Base-by-base conservation (phyloP, 1,140 invertebrate genomes). In the Apis mellifera region DNA sequence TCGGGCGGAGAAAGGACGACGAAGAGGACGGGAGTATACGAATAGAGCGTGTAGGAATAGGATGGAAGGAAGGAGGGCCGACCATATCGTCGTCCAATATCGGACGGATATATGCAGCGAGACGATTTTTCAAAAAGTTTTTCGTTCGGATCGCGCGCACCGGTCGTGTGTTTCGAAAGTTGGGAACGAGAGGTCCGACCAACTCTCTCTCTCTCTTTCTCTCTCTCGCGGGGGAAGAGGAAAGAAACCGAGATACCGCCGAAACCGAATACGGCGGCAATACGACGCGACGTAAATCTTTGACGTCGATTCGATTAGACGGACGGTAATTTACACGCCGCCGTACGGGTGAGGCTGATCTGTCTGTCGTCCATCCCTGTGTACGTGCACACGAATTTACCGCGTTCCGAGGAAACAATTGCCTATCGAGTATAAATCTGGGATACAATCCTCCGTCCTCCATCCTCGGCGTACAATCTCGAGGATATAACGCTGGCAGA, bases 241-340 rank as follows among this genome's bases (percentile, higher is more conserved):
- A 59, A 32, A 78, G 55, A 71, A 78, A 64, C 59, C 78, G 70
- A 78, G 72, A 66, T 87, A 89, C 83, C 83, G 84, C 82, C 71
- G 83, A 72, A 79, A 76, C 54, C 60, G 70, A 77, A 79, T 69
- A 57, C 17, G 7, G 7, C 84, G 83, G 87, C 91, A 91, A 93
- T 93, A 93, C 91, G 89, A 82, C 60, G 69, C 70, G 85, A 86
- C 83, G 90, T 93, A 93, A 93, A 93, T 93, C 92, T 90, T 81
- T 42, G 72, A 65, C 82, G 84, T 80, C 87, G 90, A 93, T 93
- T 93, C 91, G 93, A 93, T 93, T 93, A 93, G 91, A 92, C 85
- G 86, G 86, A 84, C 89, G 89, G 89, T 92, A 92, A 93, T 92
- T 93, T 90, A 93, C 90, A 71, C 81, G 75, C 69, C 73, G 8